Conservation (phyloP, 2,888 invertebrate species). For the Andrena chrysosceles region DNA sequence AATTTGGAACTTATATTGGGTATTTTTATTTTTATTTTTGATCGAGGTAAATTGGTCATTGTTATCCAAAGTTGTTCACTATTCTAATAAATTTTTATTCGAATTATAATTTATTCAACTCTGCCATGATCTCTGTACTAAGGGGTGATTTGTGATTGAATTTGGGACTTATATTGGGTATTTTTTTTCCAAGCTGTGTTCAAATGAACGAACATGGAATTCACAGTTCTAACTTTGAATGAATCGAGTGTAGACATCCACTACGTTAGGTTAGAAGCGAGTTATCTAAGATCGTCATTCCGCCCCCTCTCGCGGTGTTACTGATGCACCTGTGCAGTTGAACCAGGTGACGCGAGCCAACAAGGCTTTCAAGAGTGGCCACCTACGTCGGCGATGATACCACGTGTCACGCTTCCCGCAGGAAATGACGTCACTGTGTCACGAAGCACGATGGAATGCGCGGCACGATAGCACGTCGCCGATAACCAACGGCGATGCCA, state of each 20-base stretch:
- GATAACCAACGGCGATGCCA: slow-evolving; percentile 22
- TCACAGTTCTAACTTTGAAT: no score
- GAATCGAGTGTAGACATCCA: neutral
- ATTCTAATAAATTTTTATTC: no score
- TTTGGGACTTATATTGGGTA: no score
- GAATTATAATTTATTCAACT: no score
- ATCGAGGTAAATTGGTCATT: neutral
- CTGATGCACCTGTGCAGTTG: slow-evolving; percentile 50
- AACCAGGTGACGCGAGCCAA: slow-evolving; percentile 43
- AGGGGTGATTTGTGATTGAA: no score
- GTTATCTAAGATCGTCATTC: slow-evolving; percentile 64
- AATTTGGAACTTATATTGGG: no score
- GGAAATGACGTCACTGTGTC: slow-evolving; percentile 73
- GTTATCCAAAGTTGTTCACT: no score
- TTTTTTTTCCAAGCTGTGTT: no score
- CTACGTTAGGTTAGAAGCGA: slow-evolving; percentile 37
- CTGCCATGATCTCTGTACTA: no score
- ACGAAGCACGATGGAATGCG: slow-evolving; percentile 54
- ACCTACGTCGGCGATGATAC: slow-evolving; percentile 64
- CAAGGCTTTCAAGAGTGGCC: slow-evolving; percentile 48
- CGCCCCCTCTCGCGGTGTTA: slow-evolving; percentile 7
- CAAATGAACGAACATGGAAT: no score
- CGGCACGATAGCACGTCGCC: slow-evolving; percentile 24
- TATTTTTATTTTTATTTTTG: neutral
- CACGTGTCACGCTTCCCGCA: slow-evolving; percentile 70